A percentile compares a stretch with the other conserved stretches of the same genome.
phyloP scores from a whole-genome alignment of 2,113 vertebrate species.

The Xenus cinereus region DNA sequence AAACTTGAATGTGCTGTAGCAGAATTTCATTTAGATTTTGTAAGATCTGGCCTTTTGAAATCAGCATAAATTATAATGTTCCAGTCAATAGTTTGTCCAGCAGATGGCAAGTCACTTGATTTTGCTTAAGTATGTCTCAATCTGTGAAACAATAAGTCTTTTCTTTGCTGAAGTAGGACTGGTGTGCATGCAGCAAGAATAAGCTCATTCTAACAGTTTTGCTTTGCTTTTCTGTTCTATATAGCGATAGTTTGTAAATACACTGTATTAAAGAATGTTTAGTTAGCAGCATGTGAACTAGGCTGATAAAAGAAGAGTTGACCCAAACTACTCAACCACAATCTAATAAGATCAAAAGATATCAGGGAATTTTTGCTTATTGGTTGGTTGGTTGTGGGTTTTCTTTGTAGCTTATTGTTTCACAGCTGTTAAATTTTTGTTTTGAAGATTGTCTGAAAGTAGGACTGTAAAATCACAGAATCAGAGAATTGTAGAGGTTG shows the following conservation, averaged over 20 bases:
- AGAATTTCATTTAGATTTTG: conserved; percentile 13
- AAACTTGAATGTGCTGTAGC: not conserved
- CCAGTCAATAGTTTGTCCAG: conserved; percentile 14
- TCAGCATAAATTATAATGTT: not conserved
- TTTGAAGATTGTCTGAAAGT: not conserved
- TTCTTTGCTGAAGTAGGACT: conserved; percentile 25
- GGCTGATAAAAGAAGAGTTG: not conserved
- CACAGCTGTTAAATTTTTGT: not conserved
- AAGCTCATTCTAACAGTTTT: conserved; percentile 17
- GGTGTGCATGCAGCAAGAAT: not conserved
- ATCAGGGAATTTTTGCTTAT: not conserved
- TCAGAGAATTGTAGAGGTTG: no score
- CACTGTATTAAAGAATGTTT: not conserved
- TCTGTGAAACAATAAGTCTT: conserved; percentile 32
- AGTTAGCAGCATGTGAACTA: not conserved
- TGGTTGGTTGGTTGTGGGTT: not conserved
- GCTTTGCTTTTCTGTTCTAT: not conserved
- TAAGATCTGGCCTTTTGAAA: not conserved
- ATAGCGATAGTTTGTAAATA: not conserved
- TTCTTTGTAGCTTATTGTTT: not conserved
- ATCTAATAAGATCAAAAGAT: not conserved
- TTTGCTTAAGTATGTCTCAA: conserved; percentile 22
- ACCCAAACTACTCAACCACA: not conserved
- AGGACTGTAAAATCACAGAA: not conserved
- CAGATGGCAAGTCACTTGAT: conserved; percentile 10